These are phyloP conservation scores for Neogobius melanostomus DNA, from an alignment of 2,113 vertebrate genomes.

Conservation along the genomic window DNA sequence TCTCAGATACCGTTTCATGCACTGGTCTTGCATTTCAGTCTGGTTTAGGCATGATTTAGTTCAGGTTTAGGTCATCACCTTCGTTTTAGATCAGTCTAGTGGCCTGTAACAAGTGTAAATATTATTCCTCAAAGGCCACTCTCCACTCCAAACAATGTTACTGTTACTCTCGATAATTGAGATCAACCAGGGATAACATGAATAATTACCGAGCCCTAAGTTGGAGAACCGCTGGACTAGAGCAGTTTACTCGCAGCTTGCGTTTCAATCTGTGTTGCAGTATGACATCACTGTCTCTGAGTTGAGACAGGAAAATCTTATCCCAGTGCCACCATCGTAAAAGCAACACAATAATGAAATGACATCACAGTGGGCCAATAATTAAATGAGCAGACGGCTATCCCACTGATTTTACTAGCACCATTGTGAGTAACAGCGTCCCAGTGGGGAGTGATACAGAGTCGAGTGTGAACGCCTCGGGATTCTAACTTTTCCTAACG, in stretches of 20 bases:
- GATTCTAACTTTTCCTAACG: not conserved
- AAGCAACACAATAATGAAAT: constrained; percentile 73
- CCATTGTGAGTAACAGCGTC: constrained; percentile 41
- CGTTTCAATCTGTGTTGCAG: constrained; percentile 62
- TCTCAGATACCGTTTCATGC: too few species aligned
- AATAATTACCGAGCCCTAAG: too few species aligned
- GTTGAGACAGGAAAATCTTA: constrained; percentile 69
- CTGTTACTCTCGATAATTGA: too few species aligned
- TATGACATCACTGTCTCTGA: constrained; percentile 70
- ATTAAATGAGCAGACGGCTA: constrained; percentile 69
- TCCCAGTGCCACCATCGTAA: constrained; percentile 58
- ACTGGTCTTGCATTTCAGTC: too few species aligned
- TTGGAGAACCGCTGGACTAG: not conserved
- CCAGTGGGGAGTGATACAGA: constrained; percentile 12
- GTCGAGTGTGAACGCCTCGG: constrained; percentile 3
- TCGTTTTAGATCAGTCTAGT: too few species aligned
- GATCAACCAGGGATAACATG: too few species aligned
- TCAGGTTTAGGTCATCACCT: too few species aligned
- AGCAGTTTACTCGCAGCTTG: constrained; percentile 60
- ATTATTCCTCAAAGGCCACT: too few species aligned
- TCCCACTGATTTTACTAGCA: constrained; percentile 57
- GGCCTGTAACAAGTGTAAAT: too few species aligned
- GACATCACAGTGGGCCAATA: constrained; percentile 60
- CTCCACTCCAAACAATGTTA: too few species aligned
- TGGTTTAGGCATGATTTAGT: too few species aligned